phyloP scores from a whole-genome alignment of 2,113 vertebrate genomes.

The Gopherus evgoodei region DNA sequence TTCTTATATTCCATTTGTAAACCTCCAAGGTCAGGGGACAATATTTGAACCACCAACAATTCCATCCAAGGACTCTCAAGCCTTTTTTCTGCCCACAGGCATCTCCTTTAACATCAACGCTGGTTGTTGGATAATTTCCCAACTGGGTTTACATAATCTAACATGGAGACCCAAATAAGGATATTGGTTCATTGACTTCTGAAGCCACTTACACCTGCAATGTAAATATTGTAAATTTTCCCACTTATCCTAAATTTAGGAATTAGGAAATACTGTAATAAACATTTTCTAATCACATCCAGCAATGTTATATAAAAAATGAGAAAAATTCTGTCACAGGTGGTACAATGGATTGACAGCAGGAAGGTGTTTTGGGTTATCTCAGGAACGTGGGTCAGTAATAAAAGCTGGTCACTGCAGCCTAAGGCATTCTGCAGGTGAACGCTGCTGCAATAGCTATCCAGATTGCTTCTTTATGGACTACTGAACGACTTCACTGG shows the following conservation, averaged over 20 bases:
- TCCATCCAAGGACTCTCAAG: background rate
- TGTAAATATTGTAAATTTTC: background rate
- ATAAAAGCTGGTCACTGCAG: background rate
- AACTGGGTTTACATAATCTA: background rate
- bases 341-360: background rate
- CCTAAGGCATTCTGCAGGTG: background rate
- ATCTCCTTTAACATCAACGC: background rate
- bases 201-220: background rate
- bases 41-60: background rate
- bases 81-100: background rate
- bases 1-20: slow-evolving; percentile 4
- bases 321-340: background rate
- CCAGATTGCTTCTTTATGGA: slow-evolving; percentile 6
- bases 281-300: background rate
- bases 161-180: background rate
- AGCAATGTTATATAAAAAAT: background rate
- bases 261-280: background rate
- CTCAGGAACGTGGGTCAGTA: background rate
- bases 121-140: background rate
- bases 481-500: background rate
- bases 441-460: background rate
- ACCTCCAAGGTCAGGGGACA: background rate
- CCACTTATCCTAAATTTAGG: background rate
- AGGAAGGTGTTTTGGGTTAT: background rate
- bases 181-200: background rate